Evolutionary conservation across 2,888 invertebrate genomes (phyloP).

Genomic region (Drosophila austrosaltans): DNA sequence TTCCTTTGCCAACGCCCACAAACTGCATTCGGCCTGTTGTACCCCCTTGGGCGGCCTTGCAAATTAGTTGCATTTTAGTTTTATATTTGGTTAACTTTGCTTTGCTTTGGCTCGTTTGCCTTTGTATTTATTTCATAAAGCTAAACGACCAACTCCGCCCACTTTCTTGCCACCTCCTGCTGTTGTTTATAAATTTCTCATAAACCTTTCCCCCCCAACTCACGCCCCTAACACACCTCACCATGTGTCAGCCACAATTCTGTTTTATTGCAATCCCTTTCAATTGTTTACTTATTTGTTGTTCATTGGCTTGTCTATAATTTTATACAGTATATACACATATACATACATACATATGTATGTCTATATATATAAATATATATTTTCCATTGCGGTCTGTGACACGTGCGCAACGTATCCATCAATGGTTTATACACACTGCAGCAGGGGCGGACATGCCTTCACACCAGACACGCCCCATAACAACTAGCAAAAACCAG

Average conservation of each 20-base stretch:
- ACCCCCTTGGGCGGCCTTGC: conserved; percentile 34
- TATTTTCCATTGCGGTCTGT: conserved; percentile 68
- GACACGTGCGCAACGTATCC: conserved; percentile 70
- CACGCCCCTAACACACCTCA: neutral
- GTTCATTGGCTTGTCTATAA: conserved; percentile 51
- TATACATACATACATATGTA: neutral
- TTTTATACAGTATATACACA: conserved; percentile 51
- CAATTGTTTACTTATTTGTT: conserved; percentile 59
- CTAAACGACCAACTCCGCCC: conserved; percentile 20
- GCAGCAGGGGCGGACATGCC: conserved; percentile 30
- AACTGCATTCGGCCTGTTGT: conserved; percentile 24
- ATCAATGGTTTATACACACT: conserved; percentile 51
- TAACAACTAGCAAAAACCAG: conserved; percentile 9
- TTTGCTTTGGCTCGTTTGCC: conserved; percentile 32
- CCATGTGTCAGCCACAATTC: conserved; percentile 54
- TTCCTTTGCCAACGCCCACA: conserved; percentile 4
- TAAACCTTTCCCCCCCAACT: conserved; percentile 19
- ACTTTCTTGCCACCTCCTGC: conserved; percentile 24
- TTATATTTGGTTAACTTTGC: conserved; percentile 55
- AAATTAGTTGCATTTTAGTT: conserved; percentile 68
- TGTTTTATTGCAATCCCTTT: conserved; percentile 34
- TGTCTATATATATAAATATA: conserved; percentile 9
- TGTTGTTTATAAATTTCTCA: conserved; percentile 66
- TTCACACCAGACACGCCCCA: conserved; percentile 23
- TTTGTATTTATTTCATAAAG: conserved; percentile 43